phyloP scores from a whole-genome alignment of 1,140 invertebrate species.

The Leptinotarsa lineolata region DNA sequence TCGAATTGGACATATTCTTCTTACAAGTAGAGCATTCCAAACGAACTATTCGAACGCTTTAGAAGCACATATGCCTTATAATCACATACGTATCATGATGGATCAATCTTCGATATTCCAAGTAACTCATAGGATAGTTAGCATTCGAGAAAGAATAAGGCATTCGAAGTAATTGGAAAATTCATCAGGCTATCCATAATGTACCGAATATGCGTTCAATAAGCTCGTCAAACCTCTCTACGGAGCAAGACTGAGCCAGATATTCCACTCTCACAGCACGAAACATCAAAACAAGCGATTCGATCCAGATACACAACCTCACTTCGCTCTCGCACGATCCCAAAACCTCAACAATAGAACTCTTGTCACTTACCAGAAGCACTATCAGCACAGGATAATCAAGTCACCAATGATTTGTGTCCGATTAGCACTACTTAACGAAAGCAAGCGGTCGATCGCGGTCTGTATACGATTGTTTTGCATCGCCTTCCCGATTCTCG shows the following conservation, averaged over 20 bases:
- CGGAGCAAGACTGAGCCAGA: background rate
- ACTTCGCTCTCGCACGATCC: background rate
- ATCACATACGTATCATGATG: too few species aligned
- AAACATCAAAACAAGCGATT: constrained; percentile 11
- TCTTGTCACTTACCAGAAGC: background rate
- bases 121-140: too few species aligned
- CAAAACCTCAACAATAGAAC: background rate
- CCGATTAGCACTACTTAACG: constrained; percentile 27
- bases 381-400: constrained; percentile 11
- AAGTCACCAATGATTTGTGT: constrained; percentile 14
- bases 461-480: constrained; percentile 22
- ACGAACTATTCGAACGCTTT: too few species aligned
- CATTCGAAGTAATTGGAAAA: too few species aligned
- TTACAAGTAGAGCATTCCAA: too few species aligned
- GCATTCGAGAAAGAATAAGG: too few species aligned
- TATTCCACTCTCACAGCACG: background rate
- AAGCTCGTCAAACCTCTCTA: too few species aligned
- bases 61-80: too few species aligned
- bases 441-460: constrained; percentile 24
- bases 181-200: too few species aligned
- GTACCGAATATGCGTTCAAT: too few species aligned
- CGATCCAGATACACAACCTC: background rate
- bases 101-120: too few species aligned
- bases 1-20: too few species aligned
- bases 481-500: constrained; percentile 21